phyloP scores from a whole-genome alignment of 2,113 vertebrate species.

The Pollachius pollachius region DNA sequence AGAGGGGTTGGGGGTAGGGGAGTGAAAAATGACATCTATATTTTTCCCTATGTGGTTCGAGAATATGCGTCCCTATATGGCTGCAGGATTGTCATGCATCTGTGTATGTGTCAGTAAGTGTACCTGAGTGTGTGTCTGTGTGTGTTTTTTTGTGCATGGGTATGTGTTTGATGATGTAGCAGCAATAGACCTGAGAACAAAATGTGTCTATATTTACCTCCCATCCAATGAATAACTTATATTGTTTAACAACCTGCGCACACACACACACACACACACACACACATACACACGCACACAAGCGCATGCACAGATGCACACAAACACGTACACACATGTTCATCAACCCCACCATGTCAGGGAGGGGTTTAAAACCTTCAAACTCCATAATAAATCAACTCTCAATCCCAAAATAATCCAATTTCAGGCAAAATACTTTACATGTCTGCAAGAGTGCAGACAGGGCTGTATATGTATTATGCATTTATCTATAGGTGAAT shows the following conservation, averaged over 20 bases:
- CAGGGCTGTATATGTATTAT: too few relatives aligned
- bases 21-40: constrained; percentile 37
- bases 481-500: too few relatives aligned
- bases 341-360: constrained; percentile 2
- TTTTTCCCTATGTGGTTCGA: background rate
- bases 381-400: constrained; percentile 18
- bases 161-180: constrained; percentile 16
- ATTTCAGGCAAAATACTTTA: background rate
- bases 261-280: constrained; percentile 50
- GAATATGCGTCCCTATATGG: background rate
- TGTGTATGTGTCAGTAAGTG: background rate
- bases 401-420: background rate
- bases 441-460: too few relatives aligned
- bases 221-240: constrained; percentile 72
- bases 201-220: constrained; percentile 62
- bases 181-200: constrained; percentile 18
- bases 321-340: constrained; percentile 43
- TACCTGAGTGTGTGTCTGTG: background rate
- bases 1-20: constrained; percentile 15
- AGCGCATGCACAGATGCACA: constrained; percentile 17
- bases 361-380: constrained; percentile 23
- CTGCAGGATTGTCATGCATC: background rate
- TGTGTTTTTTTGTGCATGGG: constrained; percentile 12
- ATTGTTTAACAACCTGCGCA: constrained; percentile 62
- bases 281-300: constrained; percentile 44